A percentile compares a stretch with the other conserved stretches of the same genome.
These are phyloP conservation scores for Lutjanus argentimaculatus DNA, from an alignment of 2,797 vertebrate genomes.

Conservation along the genomic window DNA sequence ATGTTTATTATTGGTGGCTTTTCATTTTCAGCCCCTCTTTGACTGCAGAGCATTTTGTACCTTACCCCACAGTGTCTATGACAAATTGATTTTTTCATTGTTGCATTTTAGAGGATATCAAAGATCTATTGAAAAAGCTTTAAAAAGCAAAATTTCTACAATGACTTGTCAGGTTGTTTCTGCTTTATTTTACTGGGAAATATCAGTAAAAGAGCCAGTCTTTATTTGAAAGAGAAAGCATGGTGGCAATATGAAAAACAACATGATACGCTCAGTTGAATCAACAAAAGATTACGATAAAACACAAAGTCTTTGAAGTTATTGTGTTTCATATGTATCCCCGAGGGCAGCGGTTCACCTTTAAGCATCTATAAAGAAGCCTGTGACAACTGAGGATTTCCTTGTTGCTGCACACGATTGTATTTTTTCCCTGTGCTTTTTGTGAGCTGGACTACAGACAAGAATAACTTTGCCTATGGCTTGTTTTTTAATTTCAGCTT, in stretches of 20 bases:
- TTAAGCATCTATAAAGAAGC: conserved; percentile 59
- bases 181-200: conserved; percentile 37
- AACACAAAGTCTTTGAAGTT: conserved; percentile 62
- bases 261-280: conserved; percentile 51
- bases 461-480: conserved; percentile 63
- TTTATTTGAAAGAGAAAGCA: conserved; percentile 50
- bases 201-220: conserved; percentile 21
- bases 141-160: conserved; percentile 34
- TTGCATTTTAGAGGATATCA: conserved; percentile 23
- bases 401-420: conserved; percentile 32
- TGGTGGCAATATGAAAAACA: conserved; percentile 46
- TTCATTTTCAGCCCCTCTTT: neutral
- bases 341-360: conserved; percentile 69
- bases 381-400: conserved; percentile 57
- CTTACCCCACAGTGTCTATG: neutral
- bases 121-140: conserved; percentile 21
- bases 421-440: neutral
- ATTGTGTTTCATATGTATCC: conserved; percentile 65
- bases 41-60: neutral
- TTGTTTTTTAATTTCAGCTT: conserved; percentile 53
- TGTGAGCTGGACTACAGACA: conserved; percentile 56
- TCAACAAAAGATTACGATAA: conserved; percentile 61
- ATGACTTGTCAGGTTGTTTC: neutral
- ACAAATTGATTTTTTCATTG: conserved; percentile 2
- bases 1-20: neutral